Percentiles rank a stretch among this genome's conserved stretches.
These are phyloP conservation scores for Cerastoderma edule DNA, from an alignment of 2,888 invertebrate genomes.

Conservation along the genomic window DNA sequence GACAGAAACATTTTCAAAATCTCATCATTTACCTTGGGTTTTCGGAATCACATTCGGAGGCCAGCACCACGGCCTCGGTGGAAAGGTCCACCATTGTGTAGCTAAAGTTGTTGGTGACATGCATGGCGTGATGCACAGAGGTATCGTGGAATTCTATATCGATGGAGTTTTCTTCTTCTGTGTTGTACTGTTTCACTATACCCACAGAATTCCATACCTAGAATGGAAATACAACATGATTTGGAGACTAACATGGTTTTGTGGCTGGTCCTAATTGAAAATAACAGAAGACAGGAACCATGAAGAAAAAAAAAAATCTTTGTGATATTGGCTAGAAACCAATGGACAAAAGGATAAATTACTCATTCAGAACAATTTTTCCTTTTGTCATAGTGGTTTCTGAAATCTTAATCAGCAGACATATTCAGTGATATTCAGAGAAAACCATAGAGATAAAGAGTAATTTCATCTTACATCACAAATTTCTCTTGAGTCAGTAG, in stretches of 20 bases:
- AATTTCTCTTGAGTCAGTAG: too few relatives aligned
- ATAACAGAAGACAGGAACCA: too few relatives aligned
- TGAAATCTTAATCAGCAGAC: neutral
- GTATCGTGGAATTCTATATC: slow-evolving; percentile 98
- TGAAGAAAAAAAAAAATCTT: too few relatives aligned
- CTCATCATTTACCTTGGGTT: slow-evolving; percentile 87
- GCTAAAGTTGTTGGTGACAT: slow-evolving; percentile 92
- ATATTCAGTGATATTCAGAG: neutral
- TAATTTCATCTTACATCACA: too few relatives aligned
- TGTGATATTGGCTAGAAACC: too few relatives aligned
- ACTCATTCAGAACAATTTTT: too few relatives aligned
- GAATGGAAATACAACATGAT: neutral
- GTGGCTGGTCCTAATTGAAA: too few relatives aligned
- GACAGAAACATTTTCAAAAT: too few relatives aligned
- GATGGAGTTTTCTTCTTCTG: slow-evolving; percentile 91
- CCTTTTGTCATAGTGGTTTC: too few relatives aligned
- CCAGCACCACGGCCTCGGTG: slow-evolving; percentile 90
- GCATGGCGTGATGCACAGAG: slow-evolving; percentile 93
- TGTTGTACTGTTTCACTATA: slow-evolving; percentile 92
- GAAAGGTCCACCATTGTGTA: slow-evolving; percentile 96
- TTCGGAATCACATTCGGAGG: slow-evolving; percentile 85
- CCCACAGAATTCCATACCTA: slow-evolving; percentile 96
- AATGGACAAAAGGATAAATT: too few relatives aligned
- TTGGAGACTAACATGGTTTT: too few relatives aligned
- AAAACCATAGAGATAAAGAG: too few relatives aligned